Evolutionary conservation across 2,797 vertebrate genomes (phyloP), one percentile per base, ranked within the genome.

Genomic region (Bovichtus variegatus): DNA sequence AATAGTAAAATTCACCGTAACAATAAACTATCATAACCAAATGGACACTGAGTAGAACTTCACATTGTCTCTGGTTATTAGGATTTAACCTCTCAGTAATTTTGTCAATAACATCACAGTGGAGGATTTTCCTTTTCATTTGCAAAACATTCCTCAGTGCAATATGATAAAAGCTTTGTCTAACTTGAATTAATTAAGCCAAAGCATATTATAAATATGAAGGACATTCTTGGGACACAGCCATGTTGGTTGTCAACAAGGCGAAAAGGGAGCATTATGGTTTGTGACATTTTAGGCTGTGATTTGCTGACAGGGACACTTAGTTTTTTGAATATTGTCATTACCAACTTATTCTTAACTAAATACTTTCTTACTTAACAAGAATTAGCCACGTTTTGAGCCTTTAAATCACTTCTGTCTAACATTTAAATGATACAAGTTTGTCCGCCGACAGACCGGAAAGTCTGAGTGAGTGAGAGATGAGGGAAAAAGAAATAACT

Each of bases 141-240:
- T 53, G 59, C 13, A 71, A 49, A 46, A 51, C 25, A 53, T 69
- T 75, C 29, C 46, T 9, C 40, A 49, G 55, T 71, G 47, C 68
- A 25, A 62, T 66, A 68, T 74, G 62, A 84, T 83, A 65, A 83
- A 81, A 53, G 53, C 64, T 90, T 85, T 81, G 63, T 76, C 60
- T 43, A n/a, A 51, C 21, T 74, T 53, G 7, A 51, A 71, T 34
- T 1, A 1, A 72, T 53, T 41, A 38, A 47, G 40, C 6, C 12
- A 58, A 58, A 50, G 9, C 11, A 47, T 9, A 7, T 18, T 21
- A 25, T 47, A 16, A 21, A 49, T 58, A 38, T 43, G 44, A 55
- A 23, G 5, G n/a, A 41, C 0, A 41, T 62, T 40, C 13, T 13
- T 40, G 43, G 4, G 10, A 31, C 15, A 43, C 0, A 53, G 12